These are phyloP conservation scores for Frieseomelitta varia DNA, from an alignment of 1,140 invertebrate species.

Conservation along the genomic window DNA sequence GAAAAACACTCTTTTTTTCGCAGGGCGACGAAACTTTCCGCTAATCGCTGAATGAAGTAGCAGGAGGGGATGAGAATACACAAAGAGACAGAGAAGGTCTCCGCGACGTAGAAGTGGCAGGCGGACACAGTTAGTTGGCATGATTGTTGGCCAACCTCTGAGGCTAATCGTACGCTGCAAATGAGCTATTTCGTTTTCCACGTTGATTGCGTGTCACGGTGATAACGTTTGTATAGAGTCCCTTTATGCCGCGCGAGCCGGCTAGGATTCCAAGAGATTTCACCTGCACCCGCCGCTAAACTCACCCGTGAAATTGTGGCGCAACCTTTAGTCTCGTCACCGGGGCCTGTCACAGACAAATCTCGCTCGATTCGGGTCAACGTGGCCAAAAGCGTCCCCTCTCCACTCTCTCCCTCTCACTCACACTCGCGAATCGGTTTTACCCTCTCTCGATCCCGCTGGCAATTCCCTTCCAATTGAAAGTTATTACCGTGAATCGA, in stretches of 20 bases:
- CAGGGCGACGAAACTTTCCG: no score
- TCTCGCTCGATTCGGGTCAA: slow-evolving; percentile 45
- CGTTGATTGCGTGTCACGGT: slow-evolving; percentile 55
- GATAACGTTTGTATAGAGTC: slow-evolving; percentile 60
- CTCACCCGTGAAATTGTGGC: slow-evolving; percentile 56
- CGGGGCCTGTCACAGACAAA: slow-evolving; percentile 54
- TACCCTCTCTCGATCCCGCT: not conserved
- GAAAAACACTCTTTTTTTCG: no score
- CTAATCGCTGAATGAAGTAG: no score
- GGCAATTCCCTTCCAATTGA: slow-evolving; percentile 6
- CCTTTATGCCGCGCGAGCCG: slow-evolving; percentile 22
- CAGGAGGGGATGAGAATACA: not conserved
- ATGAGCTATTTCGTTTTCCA: slow-evolving; percentile 65
- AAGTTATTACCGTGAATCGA: slow-evolving; percentile 24
- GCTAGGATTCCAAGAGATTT: slow-evolving; percentile 48
- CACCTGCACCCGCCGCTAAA: slow-evolving; percentile 44
- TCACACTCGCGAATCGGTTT: not conserved
- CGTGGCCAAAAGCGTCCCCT: slow-evolving; percentile 24
- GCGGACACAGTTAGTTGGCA: slow-evolving; percentile 33
- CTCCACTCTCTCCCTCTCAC: no score
- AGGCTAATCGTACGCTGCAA: slow-evolving; percentile 55
- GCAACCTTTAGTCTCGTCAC: slow-evolving; percentile 57
- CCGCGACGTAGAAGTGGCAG: not conserved
- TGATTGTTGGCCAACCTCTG: slow-evolving; percentile 40
- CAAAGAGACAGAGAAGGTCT: not conserved